Base-by-base conservation (phyloP, 2,888 invertebrate genomes). In the Oegoconia quadripuncta region DNA sequence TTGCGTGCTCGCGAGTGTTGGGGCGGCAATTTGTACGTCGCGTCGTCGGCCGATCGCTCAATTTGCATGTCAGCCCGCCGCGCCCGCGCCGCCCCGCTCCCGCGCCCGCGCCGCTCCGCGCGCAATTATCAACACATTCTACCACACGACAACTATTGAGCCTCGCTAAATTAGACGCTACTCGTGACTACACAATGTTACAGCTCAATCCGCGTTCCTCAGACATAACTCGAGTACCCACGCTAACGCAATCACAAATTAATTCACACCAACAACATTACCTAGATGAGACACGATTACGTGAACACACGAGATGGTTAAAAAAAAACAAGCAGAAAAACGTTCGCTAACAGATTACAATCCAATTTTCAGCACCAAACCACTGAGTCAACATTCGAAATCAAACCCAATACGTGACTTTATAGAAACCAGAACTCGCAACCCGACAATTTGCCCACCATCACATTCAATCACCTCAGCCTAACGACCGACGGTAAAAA, bases 401-500 rank as follows among this genome's bases (percentile, higher is more conserved):
- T 63, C 64, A 61, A 61, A 63, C 52, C 49, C 53, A 51, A 59
- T 74, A 81, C 78, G 75, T 80, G 73, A 66, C 59, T 56, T 50
- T 39, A 28, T 20, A 42, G 40, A 26, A 47, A 46, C 55, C 47
- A 48, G 41, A 46, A 42, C 50, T 53, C 43, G 48, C 52, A 63
- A 56, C 71, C 64, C n/a, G 58, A 67, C 75, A 78, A 81, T 79
- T 77, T 74, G 70, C 63, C 66, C 70, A 66, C 81, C 76, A 83
- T 82, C 83, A 74, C 80, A 84, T 86, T 87, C 86, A 84, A 84
- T 84, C 81, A 79, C 73, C 81, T 74, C 74, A 55, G 64, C 58
- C 82, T 82, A 86, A 87, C 86, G 82, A 84, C 74, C 64, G 55
- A 50, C 64, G 53, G 67, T 73, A 82, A 83, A 83, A 86, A 86